Evolutionary conservation across 1,140 invertebrate genomes (phyloP).

Genomic region (Drosophila pruinosa): DNA sequence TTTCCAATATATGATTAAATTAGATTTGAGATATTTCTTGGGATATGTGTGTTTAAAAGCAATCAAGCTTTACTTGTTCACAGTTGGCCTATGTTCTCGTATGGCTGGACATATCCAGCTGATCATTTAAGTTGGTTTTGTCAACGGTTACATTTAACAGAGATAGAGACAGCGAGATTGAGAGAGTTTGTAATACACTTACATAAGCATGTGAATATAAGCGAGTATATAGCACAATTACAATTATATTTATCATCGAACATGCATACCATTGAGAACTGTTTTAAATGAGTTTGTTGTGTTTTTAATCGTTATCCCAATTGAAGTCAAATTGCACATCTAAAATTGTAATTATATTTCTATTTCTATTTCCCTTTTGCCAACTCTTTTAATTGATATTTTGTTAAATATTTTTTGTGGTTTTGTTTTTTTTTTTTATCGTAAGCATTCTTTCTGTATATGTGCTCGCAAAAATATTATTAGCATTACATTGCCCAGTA

Average conservation of each 20-base stretch:
- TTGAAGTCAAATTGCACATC: slow-evolving; percentile 46
- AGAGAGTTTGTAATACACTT: slow-evolving; percentile 49
- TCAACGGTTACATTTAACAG: slow-evolving; percentile 1
- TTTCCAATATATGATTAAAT: slow-evolving; percentile 41
- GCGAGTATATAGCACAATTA: slow-evolving; percentile 74
- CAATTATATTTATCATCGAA: slow-evolving; percentile 47
- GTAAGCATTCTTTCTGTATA: slow-evolving; percentile 42
- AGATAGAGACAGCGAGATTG: slow-evolving; percentile 19
- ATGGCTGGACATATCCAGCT: neutral
- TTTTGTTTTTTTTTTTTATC: slow-evolving; percentile 7
- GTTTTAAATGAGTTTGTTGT: slow-evolving; percentile 10
- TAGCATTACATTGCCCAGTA: slow-evolving; percentile 31
- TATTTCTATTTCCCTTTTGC: neutral
- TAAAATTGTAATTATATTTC: slow-evolving; percentile 37
- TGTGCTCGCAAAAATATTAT: slow-evolving; percentile 52
- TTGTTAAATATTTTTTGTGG: slow-evolving; percentile 7
- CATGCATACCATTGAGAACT: slow-evolving; percentile 45
- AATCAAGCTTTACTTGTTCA: slow-evolving; percentile 17
- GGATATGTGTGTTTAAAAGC: slow-evolving; percentile 53
- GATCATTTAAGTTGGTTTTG: neutral
- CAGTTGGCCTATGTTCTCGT: slow-evolving; percentile 10
- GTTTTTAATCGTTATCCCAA: slow-evolving; percentile 4
- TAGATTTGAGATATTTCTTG: slow-evolving; percentile 47
- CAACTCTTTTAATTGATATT: slow-evolving; percentile 29
- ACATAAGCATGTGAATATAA: slow-evolving; percentile 61